Evolutionary conservation across 2,113 vertebrate genomes (phyloP), one percentile per base, ranked within the genome.

Genomic region (Catharus fuscescens): DNA sequence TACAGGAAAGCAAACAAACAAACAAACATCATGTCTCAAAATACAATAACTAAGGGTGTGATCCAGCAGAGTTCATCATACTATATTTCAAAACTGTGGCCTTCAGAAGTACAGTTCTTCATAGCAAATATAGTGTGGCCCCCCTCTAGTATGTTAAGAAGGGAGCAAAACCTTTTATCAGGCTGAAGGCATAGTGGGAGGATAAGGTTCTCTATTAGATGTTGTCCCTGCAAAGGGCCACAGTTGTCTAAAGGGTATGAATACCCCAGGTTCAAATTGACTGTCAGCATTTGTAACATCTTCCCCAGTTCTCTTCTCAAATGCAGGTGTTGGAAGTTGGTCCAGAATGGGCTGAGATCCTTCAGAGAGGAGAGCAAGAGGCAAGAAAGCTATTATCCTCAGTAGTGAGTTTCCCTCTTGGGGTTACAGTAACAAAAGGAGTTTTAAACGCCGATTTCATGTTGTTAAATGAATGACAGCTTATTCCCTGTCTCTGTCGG

Each of bases 311-410:
- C 19, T 84, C 42, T 54, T 73, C 32, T 73, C 26, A 74, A 78
- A 80, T 0, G 0, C 4, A 25, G 8, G 1, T 56, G 6, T 45
- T 67, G 5, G 14, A 60, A 24, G 2, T 42, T 70, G 71, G 18
- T 66, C 44, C 28, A 59, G 20, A 69, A 71, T 23, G 8, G 17
- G 5, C 19, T n/a, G 25, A 65, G 6, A 59, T 26, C 12, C 18
- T 74, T 78, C n/a, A 54, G 42, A 77, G 15, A 56, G 9, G 21
- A 64, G 12, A 52, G 8, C 3, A 85, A 79, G 26, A 34, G 62
- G 5, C 6, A 84, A 86, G 28, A 57, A 69, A 53, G 15, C 25
- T 48, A 26, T 10, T 60, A 17, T 25, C 13, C 15, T 52, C 28
- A 31, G 8, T 12, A 42, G 11, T 1, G 13, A 40, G 10, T 12